A percentile compares a stretch with the other conserved stretches of the same genome.
phyloP scores from a whole-genome alignment of 2,888 invertebrate genomes.

The Diadegma fenestrale region DNA sequence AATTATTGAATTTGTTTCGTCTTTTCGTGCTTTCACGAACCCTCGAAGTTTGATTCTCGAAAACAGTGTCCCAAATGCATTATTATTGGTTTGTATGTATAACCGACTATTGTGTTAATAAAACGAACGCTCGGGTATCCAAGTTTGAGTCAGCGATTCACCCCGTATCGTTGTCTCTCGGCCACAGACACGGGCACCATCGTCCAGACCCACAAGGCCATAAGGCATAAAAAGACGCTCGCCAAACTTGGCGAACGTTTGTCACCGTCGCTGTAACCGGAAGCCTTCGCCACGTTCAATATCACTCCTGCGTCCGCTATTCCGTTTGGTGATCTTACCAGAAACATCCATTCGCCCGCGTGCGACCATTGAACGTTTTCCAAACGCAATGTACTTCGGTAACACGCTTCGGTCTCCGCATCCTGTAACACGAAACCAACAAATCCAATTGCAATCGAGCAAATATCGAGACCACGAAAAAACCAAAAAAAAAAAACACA shows the following conservation, averaged over 20 bases:
- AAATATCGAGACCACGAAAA: not conserved
- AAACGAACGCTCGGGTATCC: conserved; percentile 2
- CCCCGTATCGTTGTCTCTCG: conserved; percentile 22
- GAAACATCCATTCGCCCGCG: conserved; percentile 88
- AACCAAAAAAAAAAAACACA: not conserved
- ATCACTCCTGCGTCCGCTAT: conserved; percentile 88
- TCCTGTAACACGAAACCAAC: conserved; percentile 84
- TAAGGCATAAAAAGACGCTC: conserved; percentile 74
- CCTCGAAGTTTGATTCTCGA: not conserved
- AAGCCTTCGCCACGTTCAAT: conserved; percentile 87
- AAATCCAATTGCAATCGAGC: conserved; percentile 5
- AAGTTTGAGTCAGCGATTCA: conserved; percentile 31
- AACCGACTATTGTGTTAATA: conserved; percentile 1
- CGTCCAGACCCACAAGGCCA: conserved; percentile 71
- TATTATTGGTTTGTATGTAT: conserved; percentile 14
- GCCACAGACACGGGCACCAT: conserved; percentile 39
- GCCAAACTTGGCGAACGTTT: conserved; percentile 74
- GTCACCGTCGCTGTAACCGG: conserved; percentile 77
- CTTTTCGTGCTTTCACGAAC: conserved; percentile 17
- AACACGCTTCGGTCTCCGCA: conserved; percentile 87
- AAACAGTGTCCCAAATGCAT: not conserved
- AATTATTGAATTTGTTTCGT: not conserved
- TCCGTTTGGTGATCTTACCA: conserved; percentile 88
- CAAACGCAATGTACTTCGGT: conserved; percentile 87
- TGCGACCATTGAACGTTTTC: conserved; percentile 87